A percentile compares a stretch with the other conserved stretches of the same genome.
These are phyloP conservation scores for Euzophera pinguis DNA, from an alignment of 2,888 invertebrate species.

Conservation along the genomic window DNA sequence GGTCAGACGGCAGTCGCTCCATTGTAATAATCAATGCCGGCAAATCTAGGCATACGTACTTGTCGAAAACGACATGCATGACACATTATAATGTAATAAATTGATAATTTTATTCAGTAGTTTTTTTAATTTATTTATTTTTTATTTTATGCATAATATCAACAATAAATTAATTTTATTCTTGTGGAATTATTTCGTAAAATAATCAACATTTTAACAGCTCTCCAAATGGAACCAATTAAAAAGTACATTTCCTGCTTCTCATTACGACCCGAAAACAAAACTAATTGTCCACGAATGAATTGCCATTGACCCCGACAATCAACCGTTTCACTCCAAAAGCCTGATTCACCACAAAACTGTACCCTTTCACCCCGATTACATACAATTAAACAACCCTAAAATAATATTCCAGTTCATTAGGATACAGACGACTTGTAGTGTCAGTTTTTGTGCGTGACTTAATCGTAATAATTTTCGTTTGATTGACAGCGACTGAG, in stretches of 20 bases:
- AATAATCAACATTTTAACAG: neutral
- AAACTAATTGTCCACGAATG: constrained; percentile 1
- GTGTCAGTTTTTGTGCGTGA: constrained; percentile 3
- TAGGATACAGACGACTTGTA: constrained; percentile 27
- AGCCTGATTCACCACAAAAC: constrained; percentile 1
- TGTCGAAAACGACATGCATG: no score
- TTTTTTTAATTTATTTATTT: no score
- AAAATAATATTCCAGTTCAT: constrained; percentile 35
- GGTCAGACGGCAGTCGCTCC: no score
- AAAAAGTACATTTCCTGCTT: neutral
- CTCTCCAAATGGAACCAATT: neutral
- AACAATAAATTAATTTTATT: no score
- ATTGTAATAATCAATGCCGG: no score
- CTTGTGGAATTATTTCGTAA: no score
- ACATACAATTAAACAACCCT: constrained; percentile 21
- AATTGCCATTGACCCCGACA: constrained; percentile 1
- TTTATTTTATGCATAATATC: no score
- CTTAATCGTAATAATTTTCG: neutral
- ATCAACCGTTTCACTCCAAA: neutral
- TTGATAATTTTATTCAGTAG: no score
- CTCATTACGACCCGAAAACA: neutral
- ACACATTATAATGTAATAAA: no score
- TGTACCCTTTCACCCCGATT: neutral
- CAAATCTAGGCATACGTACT: no score
- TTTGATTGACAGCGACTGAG: neutral